Evolutionary conservation across 2,888 invertebrate genomes (phyloP).

Genomic region (Melanargia galathea): DNA sequence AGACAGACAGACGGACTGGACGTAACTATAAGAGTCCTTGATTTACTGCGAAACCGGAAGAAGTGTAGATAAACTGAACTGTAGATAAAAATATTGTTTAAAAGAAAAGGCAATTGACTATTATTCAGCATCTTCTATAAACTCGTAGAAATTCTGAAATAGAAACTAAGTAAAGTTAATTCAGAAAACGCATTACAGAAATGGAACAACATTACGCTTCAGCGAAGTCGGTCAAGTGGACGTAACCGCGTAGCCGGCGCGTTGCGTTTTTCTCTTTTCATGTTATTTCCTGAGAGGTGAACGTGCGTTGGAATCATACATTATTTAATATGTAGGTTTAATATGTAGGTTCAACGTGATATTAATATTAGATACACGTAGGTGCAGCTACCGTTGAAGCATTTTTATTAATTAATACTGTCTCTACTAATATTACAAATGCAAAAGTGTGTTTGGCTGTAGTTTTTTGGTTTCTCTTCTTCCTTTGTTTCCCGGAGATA

Average conservation of each 20-base stretch:
- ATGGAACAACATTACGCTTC: slow-evolving; percentile 16
- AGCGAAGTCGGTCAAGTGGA: slow-evolving; percentile 14
- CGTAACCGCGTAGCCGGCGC: not conserved
- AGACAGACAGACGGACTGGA: too few species aligned
- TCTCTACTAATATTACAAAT: too few species aligned
- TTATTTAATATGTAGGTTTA: not conserved
- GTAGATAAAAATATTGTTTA: too few species aligned
- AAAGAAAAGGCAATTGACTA: not conserved
- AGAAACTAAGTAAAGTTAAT: not conserved
- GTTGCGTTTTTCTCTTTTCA: not conserved
- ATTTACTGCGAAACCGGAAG: too few species aligned
- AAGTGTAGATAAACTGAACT: too few species aligned
- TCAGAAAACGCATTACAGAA: slow-evolving; percentile 18
- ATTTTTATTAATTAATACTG: too few species aligned
- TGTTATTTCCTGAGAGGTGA: slow-evolving; percentile 9
- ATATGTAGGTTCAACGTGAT: not conserved
- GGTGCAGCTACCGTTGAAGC: too few species aligned
- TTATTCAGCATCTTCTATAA: not conserved
- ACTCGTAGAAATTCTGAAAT: slow-evolving; percentile 1
- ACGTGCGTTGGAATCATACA: slow-evolving; percentile 2
- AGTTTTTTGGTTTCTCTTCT: too few species aligned
- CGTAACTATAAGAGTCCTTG: too few species aligned
- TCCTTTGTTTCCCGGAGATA: too few species aligned
- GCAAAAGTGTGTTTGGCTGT: too few species aligned
- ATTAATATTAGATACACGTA: not conserved